phyloP scores from a whole-genome alignment of 2,797 vertebrate genomes.

The Otolemur crassicaudatus region DNA sequence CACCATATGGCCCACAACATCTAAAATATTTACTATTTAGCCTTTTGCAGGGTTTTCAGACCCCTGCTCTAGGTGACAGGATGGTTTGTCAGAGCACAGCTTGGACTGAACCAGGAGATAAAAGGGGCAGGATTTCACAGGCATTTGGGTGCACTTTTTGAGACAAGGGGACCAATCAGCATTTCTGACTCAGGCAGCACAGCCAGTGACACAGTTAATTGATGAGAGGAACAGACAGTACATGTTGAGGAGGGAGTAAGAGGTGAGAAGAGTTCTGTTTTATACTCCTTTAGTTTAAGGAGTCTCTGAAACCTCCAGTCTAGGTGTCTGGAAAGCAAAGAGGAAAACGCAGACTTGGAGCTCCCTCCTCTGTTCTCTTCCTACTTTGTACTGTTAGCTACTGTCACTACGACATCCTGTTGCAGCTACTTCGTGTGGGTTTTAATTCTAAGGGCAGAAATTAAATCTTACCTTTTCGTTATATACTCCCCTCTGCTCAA shows the following conservation, averaged over 20 bases:
- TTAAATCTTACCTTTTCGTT: not conserved
- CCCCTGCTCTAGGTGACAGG: not conserved
- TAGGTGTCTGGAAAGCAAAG: not conserved
- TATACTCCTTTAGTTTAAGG: not conserved
- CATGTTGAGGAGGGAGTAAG: not conserved
- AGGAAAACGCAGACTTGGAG: not conserved
- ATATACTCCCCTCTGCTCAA: not conserved
- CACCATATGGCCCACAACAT: not conserved
- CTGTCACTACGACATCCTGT: not conserved
- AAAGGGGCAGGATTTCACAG: not conserved
- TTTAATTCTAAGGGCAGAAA: not conserved
- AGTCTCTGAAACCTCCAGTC: not conserved
- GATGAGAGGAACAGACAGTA: accelerated
- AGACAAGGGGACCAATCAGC: not conserved
- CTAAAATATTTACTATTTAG: not conserved
- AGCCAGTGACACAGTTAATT: not conserved
- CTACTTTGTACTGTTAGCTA: accelerated
- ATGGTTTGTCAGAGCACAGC: too few species aligned
- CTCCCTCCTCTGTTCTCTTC: not conserved
- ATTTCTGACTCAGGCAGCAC: not conserved
- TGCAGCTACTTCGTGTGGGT: not conserved
- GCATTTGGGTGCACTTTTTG: not conserved
- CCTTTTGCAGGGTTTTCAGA: not conserved
- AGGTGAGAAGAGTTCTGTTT: not conserved
- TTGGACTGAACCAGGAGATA: too few species aligned